Evolutionary conservation across 2,113 vertebrate genomes (phyloP), one percentile per base, ranked within the genome.

Genomic region (Dendropsophus ebraccatus): DNA sequence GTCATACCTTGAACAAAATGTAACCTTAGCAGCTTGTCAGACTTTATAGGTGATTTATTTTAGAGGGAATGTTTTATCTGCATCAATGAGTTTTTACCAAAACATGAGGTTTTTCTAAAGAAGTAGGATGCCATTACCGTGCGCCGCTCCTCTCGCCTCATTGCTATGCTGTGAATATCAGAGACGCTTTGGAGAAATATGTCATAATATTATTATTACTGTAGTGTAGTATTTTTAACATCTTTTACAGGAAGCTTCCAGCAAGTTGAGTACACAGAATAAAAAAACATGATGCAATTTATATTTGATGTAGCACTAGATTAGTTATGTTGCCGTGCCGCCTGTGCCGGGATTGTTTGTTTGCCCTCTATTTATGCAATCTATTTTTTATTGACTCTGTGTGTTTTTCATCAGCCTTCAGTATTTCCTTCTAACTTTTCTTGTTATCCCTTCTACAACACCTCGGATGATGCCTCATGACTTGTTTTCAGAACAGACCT

Each of bases 121-220:
- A 30, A 4, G 25, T 19, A 11, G 14, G 62, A 67, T 67, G 25
- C 30, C 13, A 69, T 69, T 37, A 69, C 35, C 35, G 30, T 35
- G 30, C 35, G 65, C 65, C 65, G 1, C 35, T 69, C 16, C 65
- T 21, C 32, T 21, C 35, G 30, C 30, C 4, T 69, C 65, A 65
- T n/a, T 45, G 8, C 70, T 47, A 21, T 70, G 67, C 67, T 70
- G 67, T 7, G 67, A 37, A 23, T 37, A 70, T 23, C 37, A 45
- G 35, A 73, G 16, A 21, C 2, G 67, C 16, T 37, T 70, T 35
- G 67, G 32, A 73, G 37, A 45, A 45, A 73, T 73, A 35, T 72
- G 32, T 72, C 69, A 72, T 37, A 35, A 70, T 72, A 72, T 35
- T 73, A 37, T 70, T 19, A 73, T 73, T 45, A 73, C 21, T 73